Evolutionary conservation across 2,888 invertebrate species (phyloP), one percentile per base, ranked within the genome.

Genomic region (Polydrusus cervinus): DNA sequence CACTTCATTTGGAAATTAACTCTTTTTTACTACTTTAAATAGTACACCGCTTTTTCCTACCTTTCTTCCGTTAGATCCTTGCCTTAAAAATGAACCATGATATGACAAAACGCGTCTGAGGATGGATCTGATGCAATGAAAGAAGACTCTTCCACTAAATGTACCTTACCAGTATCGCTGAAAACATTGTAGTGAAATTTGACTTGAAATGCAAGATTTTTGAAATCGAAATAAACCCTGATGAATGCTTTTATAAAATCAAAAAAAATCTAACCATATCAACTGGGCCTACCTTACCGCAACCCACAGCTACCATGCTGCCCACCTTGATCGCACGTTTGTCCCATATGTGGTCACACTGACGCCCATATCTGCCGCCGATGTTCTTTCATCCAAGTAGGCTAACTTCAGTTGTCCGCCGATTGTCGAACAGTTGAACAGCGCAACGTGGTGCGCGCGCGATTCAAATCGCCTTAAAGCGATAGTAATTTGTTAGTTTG

Each of bases 391-490:
- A 75, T 64, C 75, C 75, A 66, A 72, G 76, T 74, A 73, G 78
- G 72, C 78, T 80, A 74, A 80, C 82, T 81, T 83, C 82, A 84
- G 85, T 85, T 83, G 83, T 82, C 80, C 82, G 81, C 77, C 80
- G 83, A 79, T 82, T 76, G 82, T 80, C 78, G 82, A 80, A 77
- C 77, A 66, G 78, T 77, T 69, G 70, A 76, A 72, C 60, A 64
- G 61, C 68, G 64, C 34, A 51, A 55, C 45, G 49, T 45, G 45
- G 82, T 78, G 79, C 78, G 81, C 81, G 81, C 79, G 80, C 78
- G 71, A 62, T 71, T 72, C 75, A 74, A 71, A 64, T 69, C 68
- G 68, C 45, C 40, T 25, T 11, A n/a, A 40, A 66, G 53, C 66
- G 64, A 64, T 47, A 49, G 49, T 67, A 68, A 68, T 57, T 55